Evolutionary conservation across 2,888 invertebrate species (phyloP), one percentile per base, ranked within the genome.

Genomic region (Philhelius pedissequus): DNA sequence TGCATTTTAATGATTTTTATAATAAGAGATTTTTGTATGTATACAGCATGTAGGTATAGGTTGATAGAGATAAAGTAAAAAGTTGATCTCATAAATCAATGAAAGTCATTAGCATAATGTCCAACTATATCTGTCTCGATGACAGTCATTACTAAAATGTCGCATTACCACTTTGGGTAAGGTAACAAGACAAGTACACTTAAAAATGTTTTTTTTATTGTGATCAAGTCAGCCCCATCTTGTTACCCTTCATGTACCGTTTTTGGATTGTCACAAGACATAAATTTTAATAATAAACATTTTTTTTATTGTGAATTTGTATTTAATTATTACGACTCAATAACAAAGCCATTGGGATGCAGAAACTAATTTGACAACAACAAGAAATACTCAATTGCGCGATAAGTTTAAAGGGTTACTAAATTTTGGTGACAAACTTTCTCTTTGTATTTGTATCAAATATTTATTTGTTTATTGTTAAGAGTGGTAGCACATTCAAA

Each of bases 81-180:
- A 38, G 71, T 62, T 74, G 82, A 69, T 78, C 78, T 78, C 69
- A 78, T 79, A 74, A 78, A 69, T 74, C 74, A 78, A 62, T 64
- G 69, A 43, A 69, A 66, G 43, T 78, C 78, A 74, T 69, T 78
- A 79, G 62, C 56, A 50, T 62, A 62, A 68, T 40, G 15, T 68
- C 73, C 69, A 78, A 50, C 64, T 70, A 70, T 40, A 74, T 78
- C 52, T 69, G 32, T 20, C 2, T 43, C 71, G 73, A 54, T 77
- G 73, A 78, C 82, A 82, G 77, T 22, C 40, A 68, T 77, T 77
- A 60, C 60, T 68, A 40, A 78, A 82, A 77, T 78, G 62, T 82
- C 48, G 73, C 60, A 68, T 77, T 69, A 62, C 68, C 58, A 71
- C 52, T 71, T 68, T 35, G 27, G 30, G 13, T 56, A 66, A 22